A percentile compares a stretch with the other conserved stretches of the same genome.
Evolutionary conservation across 2,888 invertebrate genomes (phyloP).

Genomic region (Noctua janthe): DNA sequence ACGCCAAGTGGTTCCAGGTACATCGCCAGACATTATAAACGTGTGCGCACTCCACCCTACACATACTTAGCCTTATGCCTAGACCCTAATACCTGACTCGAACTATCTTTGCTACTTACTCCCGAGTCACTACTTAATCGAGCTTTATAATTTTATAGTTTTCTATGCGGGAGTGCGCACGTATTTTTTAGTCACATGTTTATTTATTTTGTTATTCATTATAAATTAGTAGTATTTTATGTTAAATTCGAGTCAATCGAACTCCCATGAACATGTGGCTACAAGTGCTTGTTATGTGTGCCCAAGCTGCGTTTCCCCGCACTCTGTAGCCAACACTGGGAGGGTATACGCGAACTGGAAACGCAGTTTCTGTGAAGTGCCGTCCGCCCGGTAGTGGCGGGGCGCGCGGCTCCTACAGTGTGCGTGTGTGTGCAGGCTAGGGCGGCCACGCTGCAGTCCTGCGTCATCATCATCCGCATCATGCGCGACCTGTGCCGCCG

Average conservation of each 20-base stretch:
- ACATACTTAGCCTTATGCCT: background rate
- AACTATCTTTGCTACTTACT: constrained; percentile 20
- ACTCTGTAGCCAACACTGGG: constrained; percentile 81
- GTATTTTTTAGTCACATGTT: constrained; percentile 89
- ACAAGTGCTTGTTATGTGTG: constrained; percentile 79
- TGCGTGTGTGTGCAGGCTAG: constrained; percentile 93
- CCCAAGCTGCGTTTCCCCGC: constrained; percentile 86
- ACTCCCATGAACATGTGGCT: constrained; percentile 89
- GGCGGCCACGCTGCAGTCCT: constrained; percentile 98
- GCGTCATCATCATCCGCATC: constrained; percentile 98
- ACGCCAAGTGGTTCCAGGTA: constrained; percentile 99
- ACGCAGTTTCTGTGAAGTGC: constrained; percentile 79
- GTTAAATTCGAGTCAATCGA: constrained; percentile 51
- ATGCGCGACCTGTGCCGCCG: constrained; percentile 98
- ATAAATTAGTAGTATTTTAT: constrained; percentile 63
- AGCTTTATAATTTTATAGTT: constrained; percentile 41
- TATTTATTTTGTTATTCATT: constrained; percentile 75
- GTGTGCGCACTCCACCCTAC: constrained; percentile 80
- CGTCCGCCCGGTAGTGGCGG: constrained; percentile 65
- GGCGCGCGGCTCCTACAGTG: background rate
- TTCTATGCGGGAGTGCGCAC: constrained; percentile 84
- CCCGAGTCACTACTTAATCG: constrained; percentile 45
- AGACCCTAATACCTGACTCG: constrained; percentile 14
- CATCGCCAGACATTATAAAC: constrained; percentile 87
- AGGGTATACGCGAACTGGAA: constrained; percentile 74